Percentiles rank a stretch among this genome's conserved stretches.
Evolutionary conservation across 2,113 vertebrate genomes (phyloP).

Genomic region (Pavo muticus): DNA sequence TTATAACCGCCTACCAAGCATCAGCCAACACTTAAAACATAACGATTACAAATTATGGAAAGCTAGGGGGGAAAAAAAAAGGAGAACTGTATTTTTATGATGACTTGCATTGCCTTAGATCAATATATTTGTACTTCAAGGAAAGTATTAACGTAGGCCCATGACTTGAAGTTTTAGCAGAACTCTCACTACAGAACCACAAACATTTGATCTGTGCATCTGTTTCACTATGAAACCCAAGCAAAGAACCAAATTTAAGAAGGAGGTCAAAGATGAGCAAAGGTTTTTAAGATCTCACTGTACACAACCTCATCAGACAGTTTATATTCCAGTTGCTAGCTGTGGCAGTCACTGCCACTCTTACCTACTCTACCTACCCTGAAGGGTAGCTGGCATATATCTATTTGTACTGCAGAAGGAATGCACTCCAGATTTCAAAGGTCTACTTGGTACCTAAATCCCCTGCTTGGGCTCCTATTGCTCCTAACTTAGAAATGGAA

Average conservation of each 20-base stretch:
- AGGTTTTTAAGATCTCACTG: not conserved
- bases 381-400: fast-evolving
- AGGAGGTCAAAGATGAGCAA: fast-evolving
- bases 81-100: not conserved
- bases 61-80: not conserved
- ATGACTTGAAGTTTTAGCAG: not conserved
- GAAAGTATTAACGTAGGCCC: not conserved
- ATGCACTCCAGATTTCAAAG: not conserved
- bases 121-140: not conserved
- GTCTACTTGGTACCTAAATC: not conserved
- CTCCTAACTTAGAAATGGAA: not conserved
- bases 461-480: not conserved
- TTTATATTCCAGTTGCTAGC: fast-evolving
- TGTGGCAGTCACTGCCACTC: not conserved
- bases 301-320: not conserved
- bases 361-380: not conserved
- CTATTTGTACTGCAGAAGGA: fast-evolving
- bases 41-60: not conserved
- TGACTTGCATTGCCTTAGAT: not conserved
- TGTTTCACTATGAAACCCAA: not conserved
- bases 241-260: not conserved
- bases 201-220: not conserved
- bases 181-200: not conserved
- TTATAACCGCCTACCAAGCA: not conserved
- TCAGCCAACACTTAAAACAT: not conserved